Evolutionary conservation across 2,888 invertebrate genomes (phyloP).

Genomic region (Oligia latruncula): DNA sequence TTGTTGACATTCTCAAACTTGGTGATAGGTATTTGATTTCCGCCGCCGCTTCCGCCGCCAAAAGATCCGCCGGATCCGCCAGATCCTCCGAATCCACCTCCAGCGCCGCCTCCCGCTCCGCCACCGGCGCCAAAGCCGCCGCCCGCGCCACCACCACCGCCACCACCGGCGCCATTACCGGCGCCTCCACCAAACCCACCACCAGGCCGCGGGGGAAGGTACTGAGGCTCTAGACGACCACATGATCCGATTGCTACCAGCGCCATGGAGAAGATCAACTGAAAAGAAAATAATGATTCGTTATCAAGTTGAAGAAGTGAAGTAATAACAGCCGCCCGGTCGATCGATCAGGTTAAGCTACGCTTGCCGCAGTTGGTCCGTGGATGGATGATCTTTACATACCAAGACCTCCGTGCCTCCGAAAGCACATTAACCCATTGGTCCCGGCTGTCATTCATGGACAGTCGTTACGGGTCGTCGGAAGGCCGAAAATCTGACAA

Average conservation of each 20-base stretch:
- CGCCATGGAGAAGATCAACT: conserved; percentile 75
- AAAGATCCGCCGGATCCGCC: conserved; percentile 55
- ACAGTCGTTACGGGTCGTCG: no score
- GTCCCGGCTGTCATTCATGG: no score
- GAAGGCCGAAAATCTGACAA: no score
- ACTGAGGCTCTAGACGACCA: conserved; percentile 76
- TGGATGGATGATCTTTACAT: no score
- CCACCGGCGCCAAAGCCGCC: conserved; percentile 69
- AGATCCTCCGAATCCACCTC: conserved; percentile 63
- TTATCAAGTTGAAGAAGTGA: not conserved
- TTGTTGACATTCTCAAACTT: conserved; percentile 92
- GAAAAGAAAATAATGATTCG: conserved; percentile 35
- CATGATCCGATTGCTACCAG: conserved; percentile 80
- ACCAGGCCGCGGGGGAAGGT: conserved; percentile 71
- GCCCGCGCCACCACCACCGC: conserved; percentile 61
- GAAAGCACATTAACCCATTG: no score
- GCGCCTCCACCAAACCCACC: conserved; percentile 67
- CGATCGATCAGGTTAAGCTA: no score
- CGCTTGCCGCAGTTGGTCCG: no score
- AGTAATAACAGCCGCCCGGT: no score
- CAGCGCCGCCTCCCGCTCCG: conserved; percentile 76
- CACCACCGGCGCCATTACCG: conserved; percentile 64
- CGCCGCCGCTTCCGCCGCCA: conserved; percentile 76
- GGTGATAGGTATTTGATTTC: conserved; percentile 89
- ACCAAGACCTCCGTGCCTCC: no score